Base-by-base conservation (phyloP, 2,797 vertebrate species). In the Loris lydekkerianus region DNA sequence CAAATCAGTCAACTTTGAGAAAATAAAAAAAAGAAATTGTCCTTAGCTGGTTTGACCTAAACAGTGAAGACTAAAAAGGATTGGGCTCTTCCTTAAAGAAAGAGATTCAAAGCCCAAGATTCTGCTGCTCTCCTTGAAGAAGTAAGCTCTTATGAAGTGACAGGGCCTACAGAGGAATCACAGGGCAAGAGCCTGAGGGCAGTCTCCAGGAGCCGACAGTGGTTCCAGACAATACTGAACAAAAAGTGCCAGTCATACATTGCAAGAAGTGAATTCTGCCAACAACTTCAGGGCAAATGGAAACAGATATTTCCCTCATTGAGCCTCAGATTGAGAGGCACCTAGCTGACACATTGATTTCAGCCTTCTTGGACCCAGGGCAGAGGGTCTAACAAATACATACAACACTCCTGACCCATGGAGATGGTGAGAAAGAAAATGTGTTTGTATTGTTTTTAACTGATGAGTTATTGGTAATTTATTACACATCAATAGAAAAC, bases 1-100 rank as follows among this genome's bases (percentile, higher is more conserved):
- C 34, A 88, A 90, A 67, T 85, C 27, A 84, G 10, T 56, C 56
- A 61, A 65, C 21, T 77, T 31, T 67, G 53, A 91, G 31, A 80
- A 91, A 56, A 67, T 82, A 29, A 86, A 63, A 63, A 76, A 76
- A 14, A 27, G 0, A 63, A 20, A n/a, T 70, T 56, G 29, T 46
- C 34, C 31, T 63, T 85, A 56, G 23, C 15, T 5, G 18, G 23
- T 14, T 34, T 58, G 31, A 65, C 4, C 13, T 58, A 80, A 78
- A 5, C 46, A 83, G 21, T 7, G 29, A 10, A 60, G 46, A 11
- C 7, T 31, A 14, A 37, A 60, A 67, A 21, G 14, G 1, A 11
- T 15, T 61, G 17, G n/a, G 65, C 25, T 20, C 20, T 29, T 31
- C 43, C 34, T 70, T 58, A 11, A 23, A 61, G 20, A 86, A 87